Evolutionary conservation across 2,888 invertebrate genomes (phyloP), one percentile per base, ranked within the genome.

Genomic region (Eumacrocentrus americanus): DNA sequence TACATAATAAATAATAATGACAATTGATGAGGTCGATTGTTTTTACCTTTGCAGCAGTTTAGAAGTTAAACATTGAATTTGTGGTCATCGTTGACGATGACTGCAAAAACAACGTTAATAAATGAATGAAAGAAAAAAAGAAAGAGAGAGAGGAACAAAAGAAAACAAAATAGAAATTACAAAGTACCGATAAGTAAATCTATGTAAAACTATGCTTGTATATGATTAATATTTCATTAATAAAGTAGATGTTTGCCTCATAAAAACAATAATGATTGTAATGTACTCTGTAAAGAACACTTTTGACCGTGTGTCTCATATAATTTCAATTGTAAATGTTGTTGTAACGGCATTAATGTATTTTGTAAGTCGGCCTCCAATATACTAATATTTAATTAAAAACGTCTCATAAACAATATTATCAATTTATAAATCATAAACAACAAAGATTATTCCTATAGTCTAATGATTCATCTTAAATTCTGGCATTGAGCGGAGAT

Each of bases 231-330:
- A 72, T 78, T 75, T 73, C 72, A 69, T 73, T 65, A 77, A 76
- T 76, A 76, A 42, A 78, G 73, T 77, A 78, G 75, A 64, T 68
- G 67, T 76, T 76, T 76, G 75, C 71, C 72, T 75, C 72, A 69
- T 74, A 74, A 63, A 65, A 60, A 66, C 72, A 65, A 70, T n/a
- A n/a, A n/a, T n/a, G n/a, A 70, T 70, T 65, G 64, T 66, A 57
- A 56, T 47, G 47, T 46, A 56, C 46, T 47, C 3, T 38, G 16
- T 37, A 14, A 3, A 14, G 35, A n/a, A n/a, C n/a, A n/a, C n/a
- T n/a, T n/a, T n/a, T 14, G 9, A 60, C 48, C 47, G 59, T 53
- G 18, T 25, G 57, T 58, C 23, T 51, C 46, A 37, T 50, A 34
- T 58, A 58, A 59, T 55, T 70, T 64, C 50, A 66, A 66, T 65